Percentiles rank a stretch among this genome's conserved stretches.
phyloP scores from a whole-genome alignment of 1,140 invertebrate genomes.

The Augochlora pura region DNA sequence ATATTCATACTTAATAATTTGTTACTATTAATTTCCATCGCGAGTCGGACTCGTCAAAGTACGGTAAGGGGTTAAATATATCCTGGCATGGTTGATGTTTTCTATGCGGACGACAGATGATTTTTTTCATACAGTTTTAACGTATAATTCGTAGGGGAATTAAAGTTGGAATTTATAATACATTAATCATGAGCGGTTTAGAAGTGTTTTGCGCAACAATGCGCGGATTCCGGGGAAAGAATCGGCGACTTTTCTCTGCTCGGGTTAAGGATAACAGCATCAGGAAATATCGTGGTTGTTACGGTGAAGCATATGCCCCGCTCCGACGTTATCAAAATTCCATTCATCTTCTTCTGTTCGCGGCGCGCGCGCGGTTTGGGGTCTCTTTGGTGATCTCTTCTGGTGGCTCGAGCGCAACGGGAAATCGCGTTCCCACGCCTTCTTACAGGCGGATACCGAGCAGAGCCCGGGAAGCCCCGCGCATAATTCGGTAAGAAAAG shows the following conservation, averaged over 20 bases:
- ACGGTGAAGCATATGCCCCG: slow-evolving; percentile 55
- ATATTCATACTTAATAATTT: too few species aligned
- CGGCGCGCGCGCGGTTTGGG: neutral
- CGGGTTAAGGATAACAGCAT: slow-evolving; percentile 35
- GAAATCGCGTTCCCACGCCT: slow-evolving; percentile 38
- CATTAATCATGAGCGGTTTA: neutral
- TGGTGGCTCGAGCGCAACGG: neutral
- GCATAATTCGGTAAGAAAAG: slow-evolving; percentile 57
- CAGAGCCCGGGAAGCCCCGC: slow-evolving; percentile 24
- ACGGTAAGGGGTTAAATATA: too few species aligned
- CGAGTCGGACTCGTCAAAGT: too few species aligned
- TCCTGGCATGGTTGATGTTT: too few species aligned
- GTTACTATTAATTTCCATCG: too few species aligned
- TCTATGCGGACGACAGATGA: too few species aligned
- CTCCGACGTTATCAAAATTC: slow-evolving; percentile 67
- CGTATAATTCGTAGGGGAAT: too few species aligned
- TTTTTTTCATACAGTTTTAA: too few species aligned
- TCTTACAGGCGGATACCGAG: neutral
- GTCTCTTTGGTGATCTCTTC: neutral
- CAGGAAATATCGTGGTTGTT: slow-evolving; percentile 62
- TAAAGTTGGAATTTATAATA: too few species aligned
- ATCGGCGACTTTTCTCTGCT: slow-evolving; percentile 32
- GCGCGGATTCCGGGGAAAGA: neutral
- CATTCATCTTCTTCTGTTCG: slow-evolving; percentile 41
- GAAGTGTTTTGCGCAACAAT: neutral